Conservation (phyloP, 2,888 invertebrate species). For the Anticlea derivata region DNA sequence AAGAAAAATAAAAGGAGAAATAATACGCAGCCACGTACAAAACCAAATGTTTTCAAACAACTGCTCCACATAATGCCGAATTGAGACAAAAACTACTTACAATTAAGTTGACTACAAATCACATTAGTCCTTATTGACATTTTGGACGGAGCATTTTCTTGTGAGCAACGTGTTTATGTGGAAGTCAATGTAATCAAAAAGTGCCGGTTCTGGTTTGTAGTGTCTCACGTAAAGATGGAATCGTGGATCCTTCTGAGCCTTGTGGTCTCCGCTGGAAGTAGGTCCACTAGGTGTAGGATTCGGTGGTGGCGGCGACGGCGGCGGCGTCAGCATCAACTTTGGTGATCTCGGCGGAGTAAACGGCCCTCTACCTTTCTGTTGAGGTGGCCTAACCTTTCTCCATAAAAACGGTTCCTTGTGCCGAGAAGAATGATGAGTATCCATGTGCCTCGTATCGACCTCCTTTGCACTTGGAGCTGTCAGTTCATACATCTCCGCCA, state of each 20-base stretch:
- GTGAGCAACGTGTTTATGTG: conserved; percentile 64
- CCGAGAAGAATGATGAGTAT: conserved; percentile 59
- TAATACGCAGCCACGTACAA: conserved; percentile 62
- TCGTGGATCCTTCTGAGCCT: conserved; percentile 60
- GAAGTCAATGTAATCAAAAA: conserved; percentile 73
- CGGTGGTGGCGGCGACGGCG: conserved; percentile 37
- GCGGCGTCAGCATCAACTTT: conserved; percentile 16
- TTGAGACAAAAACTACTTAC: conserved; percentile 11
- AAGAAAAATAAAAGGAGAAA: conserved; percentile 73
- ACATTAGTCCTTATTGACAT: conserved; percentile 47
- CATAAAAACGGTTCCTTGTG: conserved; percentile 74
- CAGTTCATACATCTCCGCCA: conserved; percentile 76
- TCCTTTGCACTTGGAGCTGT: conserved; percentile 49
- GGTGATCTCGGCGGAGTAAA: conserved; percentile 51
- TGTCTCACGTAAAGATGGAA: conserved; percentile 71
- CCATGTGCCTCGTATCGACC: conserved; percentile 52
- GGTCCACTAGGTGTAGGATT: conserved; percentile 42
- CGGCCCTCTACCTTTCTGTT: conserved; percentile 58
- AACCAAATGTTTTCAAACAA: conserved; percentile 58
- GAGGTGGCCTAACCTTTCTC: conserved; percentile 55
- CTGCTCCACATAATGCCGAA: conserved; percentile 35
- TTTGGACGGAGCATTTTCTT: conserved; percentile 63
- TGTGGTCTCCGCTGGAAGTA: conserved; percentile 39
- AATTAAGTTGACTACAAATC: conserved; percentile 37
- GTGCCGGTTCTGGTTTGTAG: conserved; percentile 69